Evolutionary conservation across 2,888 invertebrate species (phyloP), one percentile per base, ranked within the genome.

Genomic region (Aphelenchoides bicaudatus): DNA sequence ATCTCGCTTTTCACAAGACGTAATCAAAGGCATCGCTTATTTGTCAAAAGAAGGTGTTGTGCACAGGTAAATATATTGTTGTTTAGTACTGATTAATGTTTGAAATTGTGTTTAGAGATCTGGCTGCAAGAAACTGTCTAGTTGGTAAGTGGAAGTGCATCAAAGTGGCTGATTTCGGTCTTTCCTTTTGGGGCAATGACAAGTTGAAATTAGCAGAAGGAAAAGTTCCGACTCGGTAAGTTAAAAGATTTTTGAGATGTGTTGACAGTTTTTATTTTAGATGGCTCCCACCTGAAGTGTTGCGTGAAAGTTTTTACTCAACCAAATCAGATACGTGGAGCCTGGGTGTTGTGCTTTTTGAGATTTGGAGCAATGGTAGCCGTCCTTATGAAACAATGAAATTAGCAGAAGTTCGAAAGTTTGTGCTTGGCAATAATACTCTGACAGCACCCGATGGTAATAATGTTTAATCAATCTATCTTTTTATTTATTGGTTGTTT

Each of bases 161-260:
- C 19, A 46, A 54, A 3, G 55, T 54, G n/a, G 55, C 58, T 8
- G 55, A 54, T 39, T 54, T 54, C 34, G 55, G 55, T 1, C 55
- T 54, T 1, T 56, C 55, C 23, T n/a, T 16, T 8, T 6, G 23
- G 16, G 52, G 21, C 13, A 19, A 16, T 23, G 43, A 43, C 23
- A 21, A 23, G n/a, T n/a, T 38, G 19, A 38, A 28, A 29, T 23
- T 49, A 10, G 28, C 23, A 2, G 49, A 49, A 21, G 28, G 28
- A 3, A 49, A 49, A 16, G 30, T 49, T 10, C 49, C 49, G 3
- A 49, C 31, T 31, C 23, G 49, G 49, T 29, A 49, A 47, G 10
- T 16, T 37, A 34, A 34, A 13, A 13, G 13, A 13, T n/a, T 48
- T 3, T 16, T 16, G 49, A 13, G 8, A 34, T 21, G 5, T n/a